Conservation (phyloP, 2,113 vertebrate genomes). For the Cottus gobio region DNA sequence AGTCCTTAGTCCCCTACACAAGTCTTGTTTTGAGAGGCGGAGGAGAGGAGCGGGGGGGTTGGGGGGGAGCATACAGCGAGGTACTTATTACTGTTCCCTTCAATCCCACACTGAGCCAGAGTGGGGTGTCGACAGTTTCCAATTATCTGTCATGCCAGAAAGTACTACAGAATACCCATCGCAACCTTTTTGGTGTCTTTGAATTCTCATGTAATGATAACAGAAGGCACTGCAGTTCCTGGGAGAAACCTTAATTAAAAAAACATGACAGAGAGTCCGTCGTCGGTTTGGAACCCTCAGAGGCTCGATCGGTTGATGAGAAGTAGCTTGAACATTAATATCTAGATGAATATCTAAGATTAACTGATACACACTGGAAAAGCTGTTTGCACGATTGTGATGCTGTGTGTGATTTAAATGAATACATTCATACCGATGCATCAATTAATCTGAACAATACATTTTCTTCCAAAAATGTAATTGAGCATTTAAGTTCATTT, state of each 20-base stretch:
- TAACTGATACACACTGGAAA: background rate
- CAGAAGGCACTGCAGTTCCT: background rate
- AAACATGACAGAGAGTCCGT: background rate
- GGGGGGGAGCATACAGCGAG: background rate
- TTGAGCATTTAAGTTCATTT: background rate
- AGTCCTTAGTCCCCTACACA: too few species aligned
- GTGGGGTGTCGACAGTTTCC: constrained; percentile 22
- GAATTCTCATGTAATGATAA: background rate
- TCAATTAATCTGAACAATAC: background rate
- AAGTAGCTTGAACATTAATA: background rate
- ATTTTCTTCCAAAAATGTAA: background rate
- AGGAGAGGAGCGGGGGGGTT: background rate
- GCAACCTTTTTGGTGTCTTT: background rate
- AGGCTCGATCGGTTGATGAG: background rate
- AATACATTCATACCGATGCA: background rate
- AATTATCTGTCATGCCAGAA: constrained; percentile 14
- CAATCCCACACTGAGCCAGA: constrained; percentile 28
- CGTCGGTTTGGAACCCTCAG: background rate
- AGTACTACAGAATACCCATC: background rate
- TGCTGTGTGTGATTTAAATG: background rate
- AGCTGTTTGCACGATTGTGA: background rate
- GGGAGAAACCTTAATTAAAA: too few species aligned
- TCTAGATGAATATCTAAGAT: background rate
- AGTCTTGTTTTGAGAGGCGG: constrained; percentile 26
- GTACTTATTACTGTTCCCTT: constrained; percentile 44